Evolutionary conservation across 2,113 vertebrate genomes (phyloP).

Genomic region (Corapipo altera): DNA sequence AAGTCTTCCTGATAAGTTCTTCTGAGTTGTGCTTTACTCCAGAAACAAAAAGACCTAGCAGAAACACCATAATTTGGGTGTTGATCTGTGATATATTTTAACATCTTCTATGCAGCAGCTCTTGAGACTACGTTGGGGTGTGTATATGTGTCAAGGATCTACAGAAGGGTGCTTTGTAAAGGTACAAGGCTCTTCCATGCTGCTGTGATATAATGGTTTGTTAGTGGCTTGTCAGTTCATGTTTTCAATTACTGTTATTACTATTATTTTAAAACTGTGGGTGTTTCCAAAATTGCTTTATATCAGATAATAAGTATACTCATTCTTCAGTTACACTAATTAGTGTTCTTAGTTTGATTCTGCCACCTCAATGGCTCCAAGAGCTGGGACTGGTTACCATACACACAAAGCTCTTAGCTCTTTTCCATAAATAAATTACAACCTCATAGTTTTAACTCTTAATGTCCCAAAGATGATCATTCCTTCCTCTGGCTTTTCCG

Average conservation of each 20-base stretch:
- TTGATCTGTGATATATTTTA: neutral
- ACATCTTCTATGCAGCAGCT: neutral
- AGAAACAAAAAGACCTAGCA: neutral
- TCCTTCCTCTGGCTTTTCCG: neutral
- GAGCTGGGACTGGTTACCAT: neutral
- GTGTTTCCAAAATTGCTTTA: conserved; percentile 41
- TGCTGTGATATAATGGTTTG: neutral
- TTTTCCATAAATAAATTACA: neutral
- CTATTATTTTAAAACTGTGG: conserved; percentile 29
- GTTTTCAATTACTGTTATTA: conserved; percentile 59
- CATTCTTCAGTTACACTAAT: conserved; percentile 54
- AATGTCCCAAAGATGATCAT: neutral
- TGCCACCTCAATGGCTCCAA: neutral
- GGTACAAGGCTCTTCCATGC: neutral
- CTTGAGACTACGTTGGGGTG: neutral
- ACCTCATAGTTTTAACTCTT: conserved; percentile 9
- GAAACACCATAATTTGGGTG: neutral
- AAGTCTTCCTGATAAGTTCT: accelerated
- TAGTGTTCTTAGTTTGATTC: conserved; percentile 37
- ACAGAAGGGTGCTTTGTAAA: neutral
- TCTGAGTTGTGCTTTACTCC: neutral
- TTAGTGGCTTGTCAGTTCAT: conserved; percentile 54
- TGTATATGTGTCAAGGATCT: neutral
- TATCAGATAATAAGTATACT: conserved; percentile 50
- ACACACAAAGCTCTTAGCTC: conserved; percentile 3